A percentile compares a stretch with the other conserved stretches of the same genome.
phyloP scores from a whole-genome alignment of 2,113 vertebrate genomes.

The Anoplopoma fimbria region DNA sequence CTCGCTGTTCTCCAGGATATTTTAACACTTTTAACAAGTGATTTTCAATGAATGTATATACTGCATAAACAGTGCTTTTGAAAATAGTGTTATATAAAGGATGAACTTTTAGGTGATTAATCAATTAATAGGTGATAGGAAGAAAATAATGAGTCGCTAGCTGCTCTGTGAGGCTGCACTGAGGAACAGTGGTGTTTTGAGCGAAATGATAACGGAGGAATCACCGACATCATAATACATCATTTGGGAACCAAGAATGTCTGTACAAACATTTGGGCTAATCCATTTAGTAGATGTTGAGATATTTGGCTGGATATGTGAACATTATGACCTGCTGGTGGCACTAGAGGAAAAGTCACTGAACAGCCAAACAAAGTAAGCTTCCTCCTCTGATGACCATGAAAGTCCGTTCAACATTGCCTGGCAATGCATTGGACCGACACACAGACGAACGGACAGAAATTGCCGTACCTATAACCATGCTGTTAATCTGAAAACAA shows the following conservation, averaged over 20 bases:
- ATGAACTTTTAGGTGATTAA: not conserved
- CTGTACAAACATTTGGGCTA: not conserved
- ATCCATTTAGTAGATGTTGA: not conserved
- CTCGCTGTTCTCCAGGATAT: not conserved
- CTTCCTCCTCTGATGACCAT: not conserved
- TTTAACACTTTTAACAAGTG: not conserved
- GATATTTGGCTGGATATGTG: not conserved
- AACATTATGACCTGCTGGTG: not conserved
- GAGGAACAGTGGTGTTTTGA: not conserved
- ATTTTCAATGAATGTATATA: not conserved
- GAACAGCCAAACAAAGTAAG: not conserved
- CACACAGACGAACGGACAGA: not conserved
- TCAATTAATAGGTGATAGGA: not conserved
- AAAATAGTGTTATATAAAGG: not conserved
- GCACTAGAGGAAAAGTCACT: not conserved
- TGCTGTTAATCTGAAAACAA: not conserved
- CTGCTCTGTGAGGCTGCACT: not conserved
- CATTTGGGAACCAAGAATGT: not conserved
- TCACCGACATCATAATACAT: not conserved
- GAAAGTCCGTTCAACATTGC: not conserved
- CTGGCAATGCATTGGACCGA: not conserved
- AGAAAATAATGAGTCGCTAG: not conserved
- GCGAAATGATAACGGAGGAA: not conserved
- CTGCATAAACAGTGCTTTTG: too few species aligned
- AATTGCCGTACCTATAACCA: not conserved